phyloP scores from a whole-genome alignment of 2,888 invertebrate genomes.

The Petrolisthes manimaculis region DNA sequence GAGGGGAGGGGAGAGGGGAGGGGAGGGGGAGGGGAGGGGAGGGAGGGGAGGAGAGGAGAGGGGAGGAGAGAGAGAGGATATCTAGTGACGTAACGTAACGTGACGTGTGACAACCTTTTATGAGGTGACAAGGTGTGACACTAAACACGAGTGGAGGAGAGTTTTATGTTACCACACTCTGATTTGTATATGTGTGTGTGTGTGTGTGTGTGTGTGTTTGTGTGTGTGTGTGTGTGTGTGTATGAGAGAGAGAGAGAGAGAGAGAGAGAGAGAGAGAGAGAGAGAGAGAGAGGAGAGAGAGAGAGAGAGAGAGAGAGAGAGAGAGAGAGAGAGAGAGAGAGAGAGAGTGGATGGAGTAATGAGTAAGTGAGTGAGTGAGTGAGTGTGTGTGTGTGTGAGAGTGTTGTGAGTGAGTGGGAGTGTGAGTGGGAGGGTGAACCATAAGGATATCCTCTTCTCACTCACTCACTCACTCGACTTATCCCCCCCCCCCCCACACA shows the following conservation, averaged over 20 bases:
- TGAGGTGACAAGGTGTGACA: no score
- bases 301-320: not conserved
- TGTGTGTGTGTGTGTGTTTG: no score
- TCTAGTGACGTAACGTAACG: not conserved
- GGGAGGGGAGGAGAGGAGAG: not conserved
- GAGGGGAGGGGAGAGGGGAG: not conserved
- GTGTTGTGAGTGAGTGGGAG: not conserved
- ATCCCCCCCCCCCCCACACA: not conserved
- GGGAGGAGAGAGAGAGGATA: not conserved
- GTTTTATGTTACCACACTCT: no score
- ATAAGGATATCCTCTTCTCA: not conserved
- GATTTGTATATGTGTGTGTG: not conserved
- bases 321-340: not conserved
- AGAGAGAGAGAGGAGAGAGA: not conserved
- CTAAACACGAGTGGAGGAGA: no score
- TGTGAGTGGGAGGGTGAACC: not conserved
- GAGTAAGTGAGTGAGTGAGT: conserved; percentile 9
- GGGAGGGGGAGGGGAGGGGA: not conserved
- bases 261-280: not conserved
- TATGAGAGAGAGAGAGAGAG: not conserved
- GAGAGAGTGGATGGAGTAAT: no score
- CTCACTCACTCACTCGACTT: not conserved
- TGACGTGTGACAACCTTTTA: no score
- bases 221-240: no score
- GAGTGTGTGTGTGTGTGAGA: not conserved